These are phyloP conservation scores for Campopleginae sp. DNA, from an alignment of 2,888 invertebrate genomes.

Conservation along the genomic window DNA sequence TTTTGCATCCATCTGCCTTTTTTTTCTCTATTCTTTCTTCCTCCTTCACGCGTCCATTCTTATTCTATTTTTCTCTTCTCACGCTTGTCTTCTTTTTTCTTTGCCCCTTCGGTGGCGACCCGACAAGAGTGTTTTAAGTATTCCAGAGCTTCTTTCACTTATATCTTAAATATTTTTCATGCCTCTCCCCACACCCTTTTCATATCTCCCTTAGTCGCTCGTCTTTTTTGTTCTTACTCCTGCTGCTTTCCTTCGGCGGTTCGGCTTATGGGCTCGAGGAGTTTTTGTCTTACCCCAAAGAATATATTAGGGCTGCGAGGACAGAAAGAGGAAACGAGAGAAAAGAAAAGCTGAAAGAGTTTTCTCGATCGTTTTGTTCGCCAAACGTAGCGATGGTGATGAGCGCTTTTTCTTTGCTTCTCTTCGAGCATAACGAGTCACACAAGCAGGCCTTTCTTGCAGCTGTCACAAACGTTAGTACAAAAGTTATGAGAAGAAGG, in stretches of 20 bases:
- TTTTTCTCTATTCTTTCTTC: background rate
- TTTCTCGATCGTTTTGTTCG: constrained; percentile 11
- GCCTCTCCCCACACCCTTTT: constrained; percentile 7
- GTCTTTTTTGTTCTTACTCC: constrained; percentile 25
- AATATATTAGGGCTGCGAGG: constrained; percentile 23
- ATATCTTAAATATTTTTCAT: constrained; percentile 70
- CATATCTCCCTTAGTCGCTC: constrained; percentile 11
- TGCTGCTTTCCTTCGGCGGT: background rate
- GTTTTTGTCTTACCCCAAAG: constrained; percentile 34
- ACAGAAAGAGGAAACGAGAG: background rate
- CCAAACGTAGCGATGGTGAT: constrained; percentile 58
- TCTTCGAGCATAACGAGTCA: constrained; percentile 32
- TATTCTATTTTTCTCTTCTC: constrained; percentile 37
- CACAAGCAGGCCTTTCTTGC: constrained; percentile 61
- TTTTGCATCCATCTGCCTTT: constrained; percentile 5
- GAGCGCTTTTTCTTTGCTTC: constrained; percentile 2
- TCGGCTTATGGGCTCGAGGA: constrained; percentile 34
- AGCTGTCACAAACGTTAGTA: constrained; percentile 40
- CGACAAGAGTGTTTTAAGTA: constrained; percentile 69
- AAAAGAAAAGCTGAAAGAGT: constrained; percentile 29
- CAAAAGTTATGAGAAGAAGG: constrained; percentile 48
- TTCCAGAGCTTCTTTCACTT: constrained; percentile 70
- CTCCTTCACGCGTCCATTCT: constrained; percentile 30
- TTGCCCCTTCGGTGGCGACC: constrained; percentile 18
- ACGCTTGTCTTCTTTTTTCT: background rate